phyloP scores from a whole-genome alignment of 2,797 vertebrate species.

The Tangara arthus region DNA sequence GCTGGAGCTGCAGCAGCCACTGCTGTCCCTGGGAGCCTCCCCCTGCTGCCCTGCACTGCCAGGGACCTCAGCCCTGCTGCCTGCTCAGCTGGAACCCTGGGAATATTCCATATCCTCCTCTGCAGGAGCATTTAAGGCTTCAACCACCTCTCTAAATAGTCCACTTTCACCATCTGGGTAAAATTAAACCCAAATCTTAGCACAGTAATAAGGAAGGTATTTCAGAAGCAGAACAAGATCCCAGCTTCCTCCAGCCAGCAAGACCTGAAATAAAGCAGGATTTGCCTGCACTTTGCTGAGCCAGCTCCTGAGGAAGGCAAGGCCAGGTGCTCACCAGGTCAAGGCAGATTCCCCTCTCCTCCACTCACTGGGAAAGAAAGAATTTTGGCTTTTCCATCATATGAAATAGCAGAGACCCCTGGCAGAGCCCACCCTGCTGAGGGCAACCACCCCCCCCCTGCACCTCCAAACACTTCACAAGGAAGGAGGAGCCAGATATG shows the following conservation, averaged over 20 bases:
- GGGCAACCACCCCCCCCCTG: background rate
- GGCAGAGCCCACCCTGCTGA: background rate
- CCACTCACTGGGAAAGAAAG: background rate
- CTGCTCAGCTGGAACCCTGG: background rate
- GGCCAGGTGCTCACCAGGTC: background rate
- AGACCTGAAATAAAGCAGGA: background rate
- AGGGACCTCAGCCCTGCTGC: background rate
- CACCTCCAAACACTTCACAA: accelerated
- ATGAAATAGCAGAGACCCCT: background rate
- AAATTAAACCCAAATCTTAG: background rate
- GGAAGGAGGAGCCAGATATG: background rate
- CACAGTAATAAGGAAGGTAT: background rate
- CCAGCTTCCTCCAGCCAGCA: background rate
- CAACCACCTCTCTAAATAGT: background rate
- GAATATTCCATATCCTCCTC: background rate
- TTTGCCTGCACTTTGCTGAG: background rate
- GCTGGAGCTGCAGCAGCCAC: background rate
- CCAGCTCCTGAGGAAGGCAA: background rate
- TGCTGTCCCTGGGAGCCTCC: background rate
- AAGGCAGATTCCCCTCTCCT: background rate
- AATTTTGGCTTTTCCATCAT: background rate
- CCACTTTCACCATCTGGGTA: background rate
- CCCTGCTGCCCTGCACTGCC: background rate
- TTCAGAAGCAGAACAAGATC: background rate
- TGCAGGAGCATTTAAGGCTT: background rate